Base-by-base conservation (phyloP, 2,113 vertebrate genomes). In the Monarcha castaneiventris region DNA sequence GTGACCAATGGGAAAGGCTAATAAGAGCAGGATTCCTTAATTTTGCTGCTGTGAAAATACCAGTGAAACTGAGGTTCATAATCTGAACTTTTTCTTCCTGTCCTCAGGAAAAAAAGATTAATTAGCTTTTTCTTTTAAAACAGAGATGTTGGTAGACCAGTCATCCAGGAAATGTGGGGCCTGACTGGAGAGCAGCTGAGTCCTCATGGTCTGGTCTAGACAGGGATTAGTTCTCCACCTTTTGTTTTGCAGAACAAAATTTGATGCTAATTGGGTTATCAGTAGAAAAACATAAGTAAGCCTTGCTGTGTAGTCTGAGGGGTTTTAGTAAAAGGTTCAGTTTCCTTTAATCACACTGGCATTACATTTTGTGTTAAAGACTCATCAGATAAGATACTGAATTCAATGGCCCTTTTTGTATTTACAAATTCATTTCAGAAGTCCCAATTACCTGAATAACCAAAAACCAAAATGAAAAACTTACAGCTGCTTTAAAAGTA, bases 1-100 rank as follows among this genome's bases (percentile, higher is more conserved):
- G 27, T 9, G 3, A 52, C 4, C 16, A 51, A 2, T 0, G 18
- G 1, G 17, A 77, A 89, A 54, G 25, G 4, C 5, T 35, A 67
- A 5, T 15, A 73, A 76, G 11, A 77, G 5, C 11, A 61, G 4
- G 7, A 22, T 39, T 12, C 12, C 18, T 88, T 52, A 39, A 32
- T 85, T 26, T 54, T 4, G 0, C 19, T 78, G 5, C 13, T 55
- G 52, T 43, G 44, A 54, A 43, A 72, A 35, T 59, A 11, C 35
- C 39, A 33, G 10, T 59, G 49, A 91, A 41, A 64, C 32, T 58
- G 48, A 51, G 13, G 29, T 35, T 43, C 26, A 6, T 23, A 14
- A 43, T 23, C 23, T 71, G 21, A 79, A 72, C 20, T 49, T 69
- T 43, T 18, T 67, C 39, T 5, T 88, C 12, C n/a, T 62, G 56